These are phyloP conservation scores for Cuculus canorus DNA, from an alignment of 2,797 vertebrate genomes.

Conservation along the genomic window DNA sequence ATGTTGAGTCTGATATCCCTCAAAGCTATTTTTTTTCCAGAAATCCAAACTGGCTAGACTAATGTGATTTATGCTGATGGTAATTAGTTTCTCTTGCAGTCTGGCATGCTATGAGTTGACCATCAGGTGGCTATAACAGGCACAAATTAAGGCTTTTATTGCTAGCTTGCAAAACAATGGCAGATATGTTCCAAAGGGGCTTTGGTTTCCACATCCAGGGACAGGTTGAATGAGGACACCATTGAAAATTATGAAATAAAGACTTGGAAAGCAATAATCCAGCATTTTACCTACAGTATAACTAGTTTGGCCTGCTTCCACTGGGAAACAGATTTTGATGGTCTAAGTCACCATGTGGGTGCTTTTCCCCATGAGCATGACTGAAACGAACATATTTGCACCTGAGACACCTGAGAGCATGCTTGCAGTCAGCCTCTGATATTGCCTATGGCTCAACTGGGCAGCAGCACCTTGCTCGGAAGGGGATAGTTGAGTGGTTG, in stretches of 20 bases:
- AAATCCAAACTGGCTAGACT: background rate
- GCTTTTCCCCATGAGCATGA: background rate
- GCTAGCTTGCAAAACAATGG: background rate
- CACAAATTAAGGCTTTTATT: background rate
- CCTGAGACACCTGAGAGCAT: background rate
- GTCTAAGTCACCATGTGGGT: background rate
- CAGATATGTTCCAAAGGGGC: background rate
- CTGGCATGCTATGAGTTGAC: background rate
- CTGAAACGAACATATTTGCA: background rate
- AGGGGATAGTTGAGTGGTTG: background rate
- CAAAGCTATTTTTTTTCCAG: conserved; percentile 12
- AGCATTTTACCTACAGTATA: background rate
- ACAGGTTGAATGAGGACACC: background rate
- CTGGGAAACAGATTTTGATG: background rate
- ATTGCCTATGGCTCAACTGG: background rate
- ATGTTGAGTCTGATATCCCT: background rate
- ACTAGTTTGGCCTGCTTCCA: background rate
- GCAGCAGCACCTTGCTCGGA: background rate
- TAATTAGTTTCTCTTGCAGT: background rate
- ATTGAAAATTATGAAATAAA: background rate
- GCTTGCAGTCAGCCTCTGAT: background rate
- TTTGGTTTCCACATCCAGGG: background rate
- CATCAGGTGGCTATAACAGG: background rate
- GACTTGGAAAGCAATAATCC: background rate
- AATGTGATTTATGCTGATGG: background rate